Conservation (phyloP, 2,888 invertebrate genomes). For the Oscheius sp. region DNA sequence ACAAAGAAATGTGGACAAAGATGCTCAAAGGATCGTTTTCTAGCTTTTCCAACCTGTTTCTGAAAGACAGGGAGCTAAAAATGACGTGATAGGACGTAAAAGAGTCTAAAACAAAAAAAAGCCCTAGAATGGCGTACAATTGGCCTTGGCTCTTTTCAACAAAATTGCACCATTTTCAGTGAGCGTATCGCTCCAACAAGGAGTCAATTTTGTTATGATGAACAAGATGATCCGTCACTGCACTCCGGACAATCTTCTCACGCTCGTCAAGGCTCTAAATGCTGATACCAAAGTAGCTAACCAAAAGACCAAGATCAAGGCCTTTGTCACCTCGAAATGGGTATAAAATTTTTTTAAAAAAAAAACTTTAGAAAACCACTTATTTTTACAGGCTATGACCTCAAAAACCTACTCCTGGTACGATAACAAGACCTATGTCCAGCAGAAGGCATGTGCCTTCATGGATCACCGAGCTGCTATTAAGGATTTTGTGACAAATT, state of each 20-base stretch:
- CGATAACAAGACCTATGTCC: slow-evolving; percentile 8
- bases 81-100: too few relatives aligned
- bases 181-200: background rate
- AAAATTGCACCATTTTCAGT: too few relatives aligned
- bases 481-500: background rate
- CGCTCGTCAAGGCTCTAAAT: background rate
- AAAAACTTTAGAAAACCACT: background rate
- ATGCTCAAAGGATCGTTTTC: too few relatives aligned
- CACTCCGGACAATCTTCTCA: background rate
- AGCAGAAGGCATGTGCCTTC: slow-evolving; percentile 1
- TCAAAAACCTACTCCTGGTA: slow-evolving; percentile 1
- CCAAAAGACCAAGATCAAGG: slow-evolving; percentile 12
- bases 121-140: too few relatives aligned
- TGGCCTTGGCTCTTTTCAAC: too few relatives aligned
- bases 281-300: background rate
- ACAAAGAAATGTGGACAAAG: too few relatives aligned
- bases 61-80: too few relatives aligned
- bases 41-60: too few relatives aligned
- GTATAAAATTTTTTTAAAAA: background rate
- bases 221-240: background rate
- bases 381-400: background rate
- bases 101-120: too few relatives aligned
- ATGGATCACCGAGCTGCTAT: slow-evolving; percentile 1
- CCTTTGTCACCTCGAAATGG: background rate
- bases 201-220: background rate